Base-by-base conservation (phyloP, 2,888 invertebrate genomes). In the Pterobdella sp. region DNA sequence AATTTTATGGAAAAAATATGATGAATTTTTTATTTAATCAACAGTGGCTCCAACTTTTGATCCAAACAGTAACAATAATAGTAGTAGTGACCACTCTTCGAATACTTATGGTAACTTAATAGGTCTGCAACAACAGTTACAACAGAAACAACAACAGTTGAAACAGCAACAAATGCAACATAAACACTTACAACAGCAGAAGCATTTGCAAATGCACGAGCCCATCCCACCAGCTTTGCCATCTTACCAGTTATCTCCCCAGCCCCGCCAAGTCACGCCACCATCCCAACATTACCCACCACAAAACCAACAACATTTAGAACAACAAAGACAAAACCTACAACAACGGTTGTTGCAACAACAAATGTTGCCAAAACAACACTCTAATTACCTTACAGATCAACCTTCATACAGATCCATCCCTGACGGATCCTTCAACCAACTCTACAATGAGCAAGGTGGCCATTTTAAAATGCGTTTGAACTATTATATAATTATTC, bases 271-370 rank as follows among this genome's bases (percentile, higher is more conserved):
- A 35, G 22, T 35, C 22, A 67, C 36, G 29, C 29, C 67, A 67
- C 52, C 26, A 69, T 18, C 69, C 31, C 52, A 69, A 69, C 69
- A 49, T 31, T 52, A 29, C 31, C 69, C 42, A 32, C 69, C 42
- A 52, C 69, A 69, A 69, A 26, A 42, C 37, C 69, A 68, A 37
- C 36, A 68, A 68, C 68, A 69, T 29, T 32, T 69, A 29, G 42
- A 69, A 49, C 69, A 69, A 34, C 42, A 35, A 31, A 7, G 49
- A 34, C 69, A 32, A 49, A 49, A 35, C 22, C 67, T 67, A n/a
- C 26, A 42, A 67, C 36, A 67, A 37, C 29, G 37, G 37, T 32
- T 32, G 26, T 18, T 49, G 42, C 52, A 69, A 69, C 69, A 49
- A 37, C 69, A 69, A 69, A 49, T 14, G 14, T n/a, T 35, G 37